Evolutionary conservation across 37 sponge, comb jelly and placozoan genomes (phyloP).

Genomic region (Diacarnus erythraeanus): DNA sequence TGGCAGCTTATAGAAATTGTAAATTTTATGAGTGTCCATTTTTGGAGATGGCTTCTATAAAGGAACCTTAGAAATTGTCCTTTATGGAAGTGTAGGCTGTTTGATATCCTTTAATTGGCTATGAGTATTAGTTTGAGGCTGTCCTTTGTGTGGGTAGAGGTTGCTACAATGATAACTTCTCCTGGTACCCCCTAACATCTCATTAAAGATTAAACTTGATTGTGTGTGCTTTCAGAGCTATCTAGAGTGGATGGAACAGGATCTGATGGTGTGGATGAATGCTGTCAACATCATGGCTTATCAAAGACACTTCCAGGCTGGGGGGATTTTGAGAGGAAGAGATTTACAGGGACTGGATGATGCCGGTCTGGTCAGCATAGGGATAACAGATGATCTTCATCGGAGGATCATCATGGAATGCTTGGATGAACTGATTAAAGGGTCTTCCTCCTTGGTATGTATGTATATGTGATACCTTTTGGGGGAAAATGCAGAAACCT

Average conservation of each 20-base stretch:
- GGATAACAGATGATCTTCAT: slow-evolving; percentile 62
- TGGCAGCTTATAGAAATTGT: no score
- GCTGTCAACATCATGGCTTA: slow-evolving; percentile 67
- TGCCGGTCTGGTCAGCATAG: slow-evolving; percentile 48
- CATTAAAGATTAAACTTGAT: no score
- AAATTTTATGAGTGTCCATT: no score
- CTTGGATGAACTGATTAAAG: slow-evolving; percentile 69
- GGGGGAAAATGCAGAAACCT: neutral
- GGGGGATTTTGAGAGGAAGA: slow-evolving; percentile 41
- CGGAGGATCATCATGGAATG: slow-evolving; percentile 71
- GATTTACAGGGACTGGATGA: slow-evolving; percentile 25
- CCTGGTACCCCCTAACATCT: no score
- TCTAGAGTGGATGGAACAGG: slow-evolving; percentile 54
- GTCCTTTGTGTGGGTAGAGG: no score
- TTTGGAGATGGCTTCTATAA: no score
- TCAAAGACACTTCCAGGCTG: slow-evolving; percentile 12
- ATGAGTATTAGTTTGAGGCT: no score
- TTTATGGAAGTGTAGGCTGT: no score
- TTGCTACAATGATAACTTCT: no score
- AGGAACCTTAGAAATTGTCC: no score
- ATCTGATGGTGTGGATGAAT: slow-evolving; percentile 71
- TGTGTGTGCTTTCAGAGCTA: no score
- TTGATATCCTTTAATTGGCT: no score
- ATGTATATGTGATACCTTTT: neutral
- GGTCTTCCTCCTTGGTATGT: slow-evolving; percentile 26